Conservation (phyloP, 2,888 invertebrate genomes). For the Fissipunctia ypsillon region DNA sequence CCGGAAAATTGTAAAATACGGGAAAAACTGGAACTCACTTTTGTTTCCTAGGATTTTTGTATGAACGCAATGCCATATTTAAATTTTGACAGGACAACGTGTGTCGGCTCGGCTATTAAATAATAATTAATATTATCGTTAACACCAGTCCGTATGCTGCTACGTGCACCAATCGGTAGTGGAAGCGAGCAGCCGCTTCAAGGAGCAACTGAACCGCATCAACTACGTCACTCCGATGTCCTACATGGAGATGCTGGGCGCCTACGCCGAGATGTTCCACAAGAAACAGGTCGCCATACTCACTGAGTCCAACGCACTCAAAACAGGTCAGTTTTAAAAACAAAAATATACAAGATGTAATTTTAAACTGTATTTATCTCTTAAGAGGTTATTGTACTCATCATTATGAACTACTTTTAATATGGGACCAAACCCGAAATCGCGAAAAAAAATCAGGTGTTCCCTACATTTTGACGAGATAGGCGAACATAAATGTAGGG, state of each 20-base stretch:
- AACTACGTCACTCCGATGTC: conserved; percentile 98
- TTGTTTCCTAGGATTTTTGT: no score
- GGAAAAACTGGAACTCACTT: no score
- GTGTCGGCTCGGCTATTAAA: background rate
- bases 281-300: conserved; percentile 92
- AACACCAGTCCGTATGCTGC: conserved; percentile 83
- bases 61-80: background rate
- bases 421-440: no score
- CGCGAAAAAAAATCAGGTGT: no score
- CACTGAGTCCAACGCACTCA: conserved; percentile 90
- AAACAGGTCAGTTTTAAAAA: conserved; percentile 79
- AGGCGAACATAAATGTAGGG: no score
- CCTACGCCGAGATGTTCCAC: conserved; percentile 94
- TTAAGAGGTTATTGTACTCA: no score
- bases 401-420: no score
- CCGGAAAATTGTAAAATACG: no score
- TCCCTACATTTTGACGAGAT: no score
- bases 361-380: no score
- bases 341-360: no score
- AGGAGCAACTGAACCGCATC: conserved; percentile 92
- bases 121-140: background rate
- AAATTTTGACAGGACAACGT: background rate
- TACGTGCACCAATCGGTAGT: conserved; percentile 93
- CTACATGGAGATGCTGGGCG: conserved; percentile 95
- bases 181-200: conserved; percentile 93